Conservation (phyloP, 2,113 vertebrate species). For the Probosciger aterrimus region DNA sequence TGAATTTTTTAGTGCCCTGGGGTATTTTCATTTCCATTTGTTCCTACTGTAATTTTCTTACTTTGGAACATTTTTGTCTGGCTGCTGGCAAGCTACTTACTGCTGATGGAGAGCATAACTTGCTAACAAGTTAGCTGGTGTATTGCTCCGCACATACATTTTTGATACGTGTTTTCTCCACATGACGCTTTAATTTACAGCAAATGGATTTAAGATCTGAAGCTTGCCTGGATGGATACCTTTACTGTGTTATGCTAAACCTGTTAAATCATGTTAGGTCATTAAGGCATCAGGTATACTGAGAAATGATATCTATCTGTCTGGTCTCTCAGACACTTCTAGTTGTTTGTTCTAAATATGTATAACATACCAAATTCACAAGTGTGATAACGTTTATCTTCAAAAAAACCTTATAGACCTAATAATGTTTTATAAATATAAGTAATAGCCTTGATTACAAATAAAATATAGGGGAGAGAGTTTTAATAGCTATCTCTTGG, state of each 20-base stretch:
- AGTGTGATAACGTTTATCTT: background rate
- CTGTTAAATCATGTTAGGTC: background rate
- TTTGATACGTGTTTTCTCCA: background rate
- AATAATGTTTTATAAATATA: background rate
- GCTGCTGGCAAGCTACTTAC: background rate
- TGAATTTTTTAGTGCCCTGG: background rate
- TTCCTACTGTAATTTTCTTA: background rate
- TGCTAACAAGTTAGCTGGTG: background rate
- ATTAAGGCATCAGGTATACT: background rate
- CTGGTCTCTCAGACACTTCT: background rate
- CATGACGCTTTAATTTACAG: background rate
- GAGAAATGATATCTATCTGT: background rate
- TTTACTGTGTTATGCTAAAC: background rate
- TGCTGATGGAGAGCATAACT: background rate
- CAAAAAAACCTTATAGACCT: background rate
- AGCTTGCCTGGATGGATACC: background rate
- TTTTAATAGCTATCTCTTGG: background rate
- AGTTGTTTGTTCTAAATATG: background rate
- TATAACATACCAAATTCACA: accelerated
- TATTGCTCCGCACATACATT: accelerated
- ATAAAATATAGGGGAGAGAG: background rate
- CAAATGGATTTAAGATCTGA: background rate
- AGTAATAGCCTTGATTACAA: background rate
- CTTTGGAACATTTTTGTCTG: background rate
- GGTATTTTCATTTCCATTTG: background rate